phyloP scores from a whole-genome alignment of 30 jellyfish, hydroid and myxozoan species.

The Mastigias papua region DNA sequence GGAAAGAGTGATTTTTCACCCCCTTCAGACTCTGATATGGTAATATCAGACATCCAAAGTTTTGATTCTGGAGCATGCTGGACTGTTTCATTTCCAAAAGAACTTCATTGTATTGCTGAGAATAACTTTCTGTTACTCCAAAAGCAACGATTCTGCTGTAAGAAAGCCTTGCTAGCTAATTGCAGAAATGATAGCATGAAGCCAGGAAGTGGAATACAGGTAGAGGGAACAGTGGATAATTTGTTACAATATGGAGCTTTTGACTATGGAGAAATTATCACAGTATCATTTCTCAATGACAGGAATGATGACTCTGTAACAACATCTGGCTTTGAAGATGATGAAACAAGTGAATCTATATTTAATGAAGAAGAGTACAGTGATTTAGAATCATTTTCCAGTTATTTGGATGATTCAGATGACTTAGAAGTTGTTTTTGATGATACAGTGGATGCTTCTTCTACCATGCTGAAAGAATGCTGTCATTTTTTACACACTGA shows the following conservation, averaged over 20 bases:
- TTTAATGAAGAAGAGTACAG: not conserved
- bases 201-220: not conserved
- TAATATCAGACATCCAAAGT: not conserved
- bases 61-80: conserved; percentile 43
- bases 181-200: not conserved
- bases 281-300: not conserved
- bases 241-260: not conserved
- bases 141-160: not conserved
- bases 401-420: not conserved
- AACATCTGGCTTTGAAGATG: not conserved
- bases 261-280: not conserved
- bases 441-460: not conserved
- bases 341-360: not conserved
- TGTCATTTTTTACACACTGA: not conserved
- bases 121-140: not conserved
- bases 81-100: conserved; percentile 9
- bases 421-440: conserved; percentile 44
- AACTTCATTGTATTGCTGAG: not conserved
- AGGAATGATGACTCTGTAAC: not conserved
- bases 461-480: not conserved
- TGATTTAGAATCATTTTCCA: conserved; percentile 1
- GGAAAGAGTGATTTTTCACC: not conserved
- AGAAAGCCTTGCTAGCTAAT: not conserved
- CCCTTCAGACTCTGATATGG: conserved; percentile 9
- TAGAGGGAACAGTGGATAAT: not conserved